A percentile compares a stretch with the other conserved stretches of the same genome.
Evolutionary conservation across 2,113 vertebrate species (phyloP).

Genomic region (Vicugna pacos): DNA sequence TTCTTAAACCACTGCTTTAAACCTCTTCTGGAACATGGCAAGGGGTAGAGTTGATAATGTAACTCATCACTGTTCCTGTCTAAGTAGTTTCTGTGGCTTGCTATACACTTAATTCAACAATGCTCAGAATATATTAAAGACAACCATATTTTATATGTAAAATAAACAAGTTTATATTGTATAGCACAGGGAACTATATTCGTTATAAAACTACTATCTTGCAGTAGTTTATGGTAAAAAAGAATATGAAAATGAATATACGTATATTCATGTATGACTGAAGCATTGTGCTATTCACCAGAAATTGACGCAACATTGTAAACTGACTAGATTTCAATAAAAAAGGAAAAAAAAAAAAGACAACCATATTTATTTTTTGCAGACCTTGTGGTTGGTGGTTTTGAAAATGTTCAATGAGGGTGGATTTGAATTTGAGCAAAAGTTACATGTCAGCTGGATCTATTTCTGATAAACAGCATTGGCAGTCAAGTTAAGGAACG

Average conservation of each 20-base stretch:
- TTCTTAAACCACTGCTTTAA: constrained; percentile 36
- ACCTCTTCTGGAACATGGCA: constrained; percentile 37
- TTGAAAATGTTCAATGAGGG: constrained; percentile 3
- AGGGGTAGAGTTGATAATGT: neutral
- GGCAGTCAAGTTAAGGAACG: neutral
- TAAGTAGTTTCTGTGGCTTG: neutral
- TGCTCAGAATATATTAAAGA: constrained; percentile 10
- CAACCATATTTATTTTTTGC: neutral
- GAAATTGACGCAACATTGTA: no score
- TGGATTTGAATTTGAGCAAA: constrained; percentile 20
- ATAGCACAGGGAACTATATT: no score
- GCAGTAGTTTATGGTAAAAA: no score
- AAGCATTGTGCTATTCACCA: no score
- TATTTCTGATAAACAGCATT: neutral
- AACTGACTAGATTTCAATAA: no score
- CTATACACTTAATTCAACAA: neutral
- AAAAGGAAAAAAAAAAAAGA: neutral
- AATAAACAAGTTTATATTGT: no score
- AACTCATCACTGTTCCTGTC: neutral
- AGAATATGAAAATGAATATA: no score
- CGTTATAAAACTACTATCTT: no score
- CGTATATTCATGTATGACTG: no score
- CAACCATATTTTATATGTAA: neutral
- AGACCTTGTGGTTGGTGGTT: neutral
- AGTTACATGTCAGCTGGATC: neutral